Conservation (phyloP, 1,140 invertebrate genomes). For the Limonius californicus region DNA sequence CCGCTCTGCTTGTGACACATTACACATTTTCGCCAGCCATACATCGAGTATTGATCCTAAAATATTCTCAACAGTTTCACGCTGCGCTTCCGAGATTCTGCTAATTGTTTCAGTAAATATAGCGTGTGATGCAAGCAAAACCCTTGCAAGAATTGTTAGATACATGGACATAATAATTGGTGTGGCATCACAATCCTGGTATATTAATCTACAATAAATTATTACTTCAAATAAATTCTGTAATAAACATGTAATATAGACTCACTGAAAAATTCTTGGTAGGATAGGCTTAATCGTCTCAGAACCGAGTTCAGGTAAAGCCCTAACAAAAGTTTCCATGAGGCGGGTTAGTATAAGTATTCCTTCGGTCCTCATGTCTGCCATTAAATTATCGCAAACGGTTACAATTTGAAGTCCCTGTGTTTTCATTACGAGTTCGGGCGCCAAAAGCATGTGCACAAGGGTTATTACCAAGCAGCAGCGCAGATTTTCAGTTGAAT, state of each 20-base stretch:
- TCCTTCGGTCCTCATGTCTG: constrained; percentile 78
- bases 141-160: constrained; percentile 70
- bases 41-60: constrained; percentile 67
- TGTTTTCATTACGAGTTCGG: constrained; percentile 72
- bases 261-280: constrained; percentile 63
- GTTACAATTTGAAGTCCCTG: constrained; percentile 64
- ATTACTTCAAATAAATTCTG: too few species aligned
- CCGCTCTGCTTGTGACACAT: constrained; percentile 72
- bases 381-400: constrained; percentile 64
- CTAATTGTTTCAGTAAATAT: constrained; percentile 64
- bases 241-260: too few species aligned
- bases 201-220: constrained; percentile 53
- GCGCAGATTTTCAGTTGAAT: constrained; percentile 74
- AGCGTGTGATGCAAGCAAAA: constrained; percentile 70
- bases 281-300: constrained; percentile 64
- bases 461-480: constrained; percentile 76
- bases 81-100: constrained; percentile 50
- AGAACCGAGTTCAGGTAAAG: constrained; percentile 59
- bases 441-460: constrained; percentile 78
- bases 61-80: constrained; percentile 54
- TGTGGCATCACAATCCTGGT: constrained; percentile 59
- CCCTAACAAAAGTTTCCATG: constrained; percentile 67
- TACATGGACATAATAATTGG: constrained; percentile 71
- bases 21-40: constrained; percentile 76
- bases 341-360: constrained; percentile 68